Evolutionary conservation across 2,797 vertebrate genomes (phyloP).

Genomic region (Urocyon cinereoargenteus): DNA sequence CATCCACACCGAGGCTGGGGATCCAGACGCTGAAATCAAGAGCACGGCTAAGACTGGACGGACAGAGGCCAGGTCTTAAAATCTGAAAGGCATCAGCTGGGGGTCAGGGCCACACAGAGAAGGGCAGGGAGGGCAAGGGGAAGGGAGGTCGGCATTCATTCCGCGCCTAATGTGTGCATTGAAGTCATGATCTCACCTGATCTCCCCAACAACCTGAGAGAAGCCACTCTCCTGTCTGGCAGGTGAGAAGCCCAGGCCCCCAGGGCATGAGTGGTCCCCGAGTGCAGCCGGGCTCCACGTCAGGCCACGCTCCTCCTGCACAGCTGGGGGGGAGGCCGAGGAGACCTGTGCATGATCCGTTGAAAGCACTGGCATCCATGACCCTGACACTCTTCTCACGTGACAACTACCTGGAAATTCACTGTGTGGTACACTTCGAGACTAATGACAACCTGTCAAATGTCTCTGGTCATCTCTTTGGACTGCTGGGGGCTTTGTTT

Average conservation of each 20-base stretch:
- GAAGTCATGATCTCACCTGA: rapidly evolving
- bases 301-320: rapidly evolving
- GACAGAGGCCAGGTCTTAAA: neutral
- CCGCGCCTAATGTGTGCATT: rapidly evolving
- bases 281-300: neutral
- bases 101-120: neutral
- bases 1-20: rapidly evolving
- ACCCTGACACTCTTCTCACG: neutral
- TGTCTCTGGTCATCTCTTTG: neutral
- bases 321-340: rapidly evolving
- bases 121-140: too few species aligned
- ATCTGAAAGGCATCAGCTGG: rapidly evolving
- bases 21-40: rapidly evolving
- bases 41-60: neutral
- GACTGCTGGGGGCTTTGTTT: neutral
- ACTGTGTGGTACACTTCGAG: rapidly evolving
- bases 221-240: neutral
- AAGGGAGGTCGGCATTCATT: rapidly evolving
- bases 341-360: rapidly evolving
- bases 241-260: neutral
- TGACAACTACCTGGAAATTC: rapidly evolving
- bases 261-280: neutral
- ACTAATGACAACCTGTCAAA: neutral
- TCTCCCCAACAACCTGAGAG: neutral
- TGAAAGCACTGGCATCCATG: rapidly evolving